Base-by-base conservation (phyloP, 2,888 invertebrate species). In the Mystacides longicornis region DNA sequence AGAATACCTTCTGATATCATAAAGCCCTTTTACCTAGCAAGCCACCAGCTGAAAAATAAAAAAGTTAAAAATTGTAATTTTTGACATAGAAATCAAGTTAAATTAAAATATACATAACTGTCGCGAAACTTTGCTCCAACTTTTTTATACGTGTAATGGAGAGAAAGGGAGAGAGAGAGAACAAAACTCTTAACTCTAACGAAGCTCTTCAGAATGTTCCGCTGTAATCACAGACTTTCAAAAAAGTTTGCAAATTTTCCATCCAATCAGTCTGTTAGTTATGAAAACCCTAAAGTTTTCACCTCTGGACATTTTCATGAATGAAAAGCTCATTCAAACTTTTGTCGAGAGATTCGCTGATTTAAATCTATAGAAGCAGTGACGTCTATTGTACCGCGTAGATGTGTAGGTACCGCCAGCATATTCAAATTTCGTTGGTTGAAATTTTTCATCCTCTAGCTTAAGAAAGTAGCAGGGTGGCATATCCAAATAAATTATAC, bases 211-310 rank as follows among this genome's bases (percentile, higher is more conserved):
- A 7, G 16, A 14, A 3, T 7, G 37, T 14, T 37, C 14, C 3
- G 3, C 4, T 37, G 16, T n/a, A 37, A 7, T 37, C 37, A 37
- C 7, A 37, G 3, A 37, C 37, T 37, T 14, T 3, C 16, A 14
- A 37, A 37, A 37, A 27, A 27, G 11, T 5, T 14, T 37, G 37
- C 14, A 37, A 37, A 37, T 37, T 7, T 14, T 7, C 37, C 37
- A 37, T 37, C 37, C 37, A 37, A 37, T 37, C 37, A 37, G 37
- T 7, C n/a, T 37, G 37, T 37, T 37, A 37, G 37, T 37, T 37
- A 14, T 7, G 14, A 37, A 37, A 37, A 37, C 37, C 37, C 37
- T 3, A 37, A 37, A 37, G 37, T 37, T 37, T 37, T 14, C 37
- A 37, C 7, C 14, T 3, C 37, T 37, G 37, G 14, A 37, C 37